Evolutionary conservation across 2,888 invertebrate genomes (phyloP).

Genomic region (Hesperia comma): DNA sequence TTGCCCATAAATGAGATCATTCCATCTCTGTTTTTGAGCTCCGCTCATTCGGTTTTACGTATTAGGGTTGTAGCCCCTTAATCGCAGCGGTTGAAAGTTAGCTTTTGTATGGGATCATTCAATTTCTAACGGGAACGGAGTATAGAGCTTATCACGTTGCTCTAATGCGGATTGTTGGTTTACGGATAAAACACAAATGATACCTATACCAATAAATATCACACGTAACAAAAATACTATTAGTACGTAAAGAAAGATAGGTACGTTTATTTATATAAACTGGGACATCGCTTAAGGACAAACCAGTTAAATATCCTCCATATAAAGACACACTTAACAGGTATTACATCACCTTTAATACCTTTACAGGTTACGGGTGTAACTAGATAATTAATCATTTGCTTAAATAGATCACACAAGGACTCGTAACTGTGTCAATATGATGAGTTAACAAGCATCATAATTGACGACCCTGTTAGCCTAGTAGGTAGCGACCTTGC

Average conservation of each 20-base stretch:
- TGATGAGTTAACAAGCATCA: not conserved
- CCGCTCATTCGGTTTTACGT: no score
- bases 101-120: no score
- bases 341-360: not conserved
- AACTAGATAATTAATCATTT: not conserved
- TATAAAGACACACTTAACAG: not conserved
- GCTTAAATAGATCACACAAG: conserved; percentile 10
- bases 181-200: not conserved
- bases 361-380: not conserved
- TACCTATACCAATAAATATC: no score
- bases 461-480: no score
- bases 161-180: not conserved
- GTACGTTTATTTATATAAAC: not conserved
- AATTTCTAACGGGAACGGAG: no score
- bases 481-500: no score
- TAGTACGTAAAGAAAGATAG: not conserved
- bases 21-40: no score
- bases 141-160: no score
- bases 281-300: not conserved
- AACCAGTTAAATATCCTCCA: not conserved
- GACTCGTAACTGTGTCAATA: conserved; percentile 15
- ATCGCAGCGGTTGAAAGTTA: no score
- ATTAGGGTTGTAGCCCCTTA: no score
- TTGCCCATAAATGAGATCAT: no score
- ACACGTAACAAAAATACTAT: not conserved